Evolutionary conservation across 2,113 vertebrate genomes (phyloP), one percentile per base, ranked within the genome.

Genomic region (Marcusenius ussheri): DNA sequence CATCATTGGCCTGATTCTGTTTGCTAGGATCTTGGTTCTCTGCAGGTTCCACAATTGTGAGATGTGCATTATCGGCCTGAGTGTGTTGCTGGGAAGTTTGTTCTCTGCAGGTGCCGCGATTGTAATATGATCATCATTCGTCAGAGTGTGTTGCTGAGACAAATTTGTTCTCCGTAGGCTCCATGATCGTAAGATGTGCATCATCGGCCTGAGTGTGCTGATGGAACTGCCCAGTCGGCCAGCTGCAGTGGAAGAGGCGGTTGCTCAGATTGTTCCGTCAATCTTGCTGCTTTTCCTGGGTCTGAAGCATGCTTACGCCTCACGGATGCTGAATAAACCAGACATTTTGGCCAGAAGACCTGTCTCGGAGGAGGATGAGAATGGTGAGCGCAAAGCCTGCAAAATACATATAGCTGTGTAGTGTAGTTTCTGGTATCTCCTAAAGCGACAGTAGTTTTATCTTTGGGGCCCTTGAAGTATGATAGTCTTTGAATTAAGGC

Each of bases 91-190:
- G 58, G 24, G 58, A 66, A 10, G 58, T 62, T 62, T 62, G 58
- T 62, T 62, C 58, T 66, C 24, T n/a, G n/a, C 58, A 66, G 58
- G 8, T 0, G 2, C 58, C 2, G 2, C 24, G 3, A 66, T 27
- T 96, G 98, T 74, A 99, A 99, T 94, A 97, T 99, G 96, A 99
- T 98, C 92, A 98, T 99, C 94, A 98, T 99, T 50, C 98, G 98
- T 70, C 94, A 99, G 90, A 99, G 98, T 50, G 96, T 99, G 90
- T 95, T 99, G 86, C 62, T 13, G 24, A 66, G 9, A 66, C 19
- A 6, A 5, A 56, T 70, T 70, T 70, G 27, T 31, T 70, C 27
- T 70, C 62, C 0, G 1, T 31, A 99, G 98, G 86, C 96, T 98
- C 86, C 98, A 99, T 10, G 98, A 99, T 93, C 96, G 98, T 80